Evolutionary conservation across 2,888 invertebrate genomes (phyloP).

Genomic region (Chalcis sispes): DNA sequence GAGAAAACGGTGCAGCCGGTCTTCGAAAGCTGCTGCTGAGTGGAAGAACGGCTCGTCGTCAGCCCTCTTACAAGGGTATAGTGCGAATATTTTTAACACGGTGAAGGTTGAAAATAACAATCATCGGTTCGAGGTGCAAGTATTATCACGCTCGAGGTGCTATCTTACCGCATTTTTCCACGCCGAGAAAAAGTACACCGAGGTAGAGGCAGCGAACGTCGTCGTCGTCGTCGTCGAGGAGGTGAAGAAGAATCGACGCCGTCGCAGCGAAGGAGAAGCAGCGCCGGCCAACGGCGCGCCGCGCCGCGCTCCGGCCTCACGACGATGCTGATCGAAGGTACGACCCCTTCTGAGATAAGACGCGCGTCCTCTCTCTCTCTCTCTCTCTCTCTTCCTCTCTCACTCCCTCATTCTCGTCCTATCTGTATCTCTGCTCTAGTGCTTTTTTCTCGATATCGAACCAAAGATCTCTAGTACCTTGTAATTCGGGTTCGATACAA

Average conservation of each 20-base stretch:
- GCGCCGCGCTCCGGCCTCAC: slow-evolving; percentile 37
- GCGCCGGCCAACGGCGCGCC: slow-evolving; percentile 13
- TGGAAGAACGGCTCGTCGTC: not conserved
- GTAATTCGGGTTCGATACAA: too few relatives aligned
- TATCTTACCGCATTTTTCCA: too few relatives aligned
- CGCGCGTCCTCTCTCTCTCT: too few relatives aligned
- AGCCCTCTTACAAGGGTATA: not conserved
- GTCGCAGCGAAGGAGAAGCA: not conserved
- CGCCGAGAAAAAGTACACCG: not conserved
- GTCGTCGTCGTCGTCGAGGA: not conserved
- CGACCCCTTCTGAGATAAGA: too few relatives aligned
- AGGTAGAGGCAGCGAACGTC: slow-evolving; percentile 6
- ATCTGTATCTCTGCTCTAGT: too few relatives aligned
- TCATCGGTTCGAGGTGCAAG: not conserved
- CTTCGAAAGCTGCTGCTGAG: not conserved
- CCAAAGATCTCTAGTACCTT: too few relatives aligned
- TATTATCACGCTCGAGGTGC: too few relatives aligned
- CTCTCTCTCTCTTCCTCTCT: too few relatives aligned
- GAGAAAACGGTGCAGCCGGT: not conserved
- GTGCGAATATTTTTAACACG: too few relatives aligned
- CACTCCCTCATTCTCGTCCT: too few relatives aligned
- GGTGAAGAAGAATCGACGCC: not conserved
- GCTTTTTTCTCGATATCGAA: too few relatives aligned
- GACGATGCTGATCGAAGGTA: slow-evolving; percentile 57
- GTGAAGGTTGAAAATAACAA: not conserved